Percentiles rank a stretch among this genome's conserved stretches.
Conservation (phyloP, 2,888 invertebrate genomes). For the Acrocyrtus sp. region DNA sequence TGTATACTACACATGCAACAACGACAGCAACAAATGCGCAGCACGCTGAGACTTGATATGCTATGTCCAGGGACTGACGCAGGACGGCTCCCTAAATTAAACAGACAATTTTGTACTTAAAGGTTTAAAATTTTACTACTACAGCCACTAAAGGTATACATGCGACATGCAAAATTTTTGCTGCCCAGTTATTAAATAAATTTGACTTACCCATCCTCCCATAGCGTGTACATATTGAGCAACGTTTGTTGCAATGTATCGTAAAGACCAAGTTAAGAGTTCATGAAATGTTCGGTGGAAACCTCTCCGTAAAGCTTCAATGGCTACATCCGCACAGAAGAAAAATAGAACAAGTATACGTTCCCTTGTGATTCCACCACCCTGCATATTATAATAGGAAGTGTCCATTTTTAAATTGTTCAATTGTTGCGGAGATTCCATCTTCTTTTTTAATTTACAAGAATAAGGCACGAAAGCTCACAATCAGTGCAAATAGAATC, state of each 20-base stretch:
- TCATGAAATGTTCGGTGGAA: conserved; percentile 69
- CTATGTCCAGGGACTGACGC: conserved; percentile 57
- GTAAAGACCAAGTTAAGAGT: conserved; percentile 72
- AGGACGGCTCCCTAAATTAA: conserved; percentile 55
- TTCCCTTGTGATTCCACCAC: conserved; percentile 71
- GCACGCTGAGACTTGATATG: conserved; percentile 56
- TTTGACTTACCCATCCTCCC: conserved; percentile 71
- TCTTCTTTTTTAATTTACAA: neutral
- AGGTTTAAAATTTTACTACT: neutral
- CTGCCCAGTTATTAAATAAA: neutral
- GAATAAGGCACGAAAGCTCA: neutral
- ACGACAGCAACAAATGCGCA: conserved; percentile 57
- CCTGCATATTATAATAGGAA: conserved; percentile 65
- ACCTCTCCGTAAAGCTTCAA: conserved; percentile 67
- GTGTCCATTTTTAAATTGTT: too few species aligned
- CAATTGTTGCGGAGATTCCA: too few species aligned
- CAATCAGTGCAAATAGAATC: neutral
- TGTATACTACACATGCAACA: conserved; percentile 58
- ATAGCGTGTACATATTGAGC: conserved; percentile 72
- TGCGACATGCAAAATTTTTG: conserved; percentile 1
- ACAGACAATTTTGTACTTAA: neutral
- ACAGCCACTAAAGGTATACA: neutral
- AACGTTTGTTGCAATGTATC: conserved; percentile 71
- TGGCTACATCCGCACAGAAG: conserved; percentile 72
- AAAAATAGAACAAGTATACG: conserved; percentile 71